Evolutionary conservation across 2,888 invertebrate genomes (phyloP).

Genomic region (Blera fallax): DNA sequence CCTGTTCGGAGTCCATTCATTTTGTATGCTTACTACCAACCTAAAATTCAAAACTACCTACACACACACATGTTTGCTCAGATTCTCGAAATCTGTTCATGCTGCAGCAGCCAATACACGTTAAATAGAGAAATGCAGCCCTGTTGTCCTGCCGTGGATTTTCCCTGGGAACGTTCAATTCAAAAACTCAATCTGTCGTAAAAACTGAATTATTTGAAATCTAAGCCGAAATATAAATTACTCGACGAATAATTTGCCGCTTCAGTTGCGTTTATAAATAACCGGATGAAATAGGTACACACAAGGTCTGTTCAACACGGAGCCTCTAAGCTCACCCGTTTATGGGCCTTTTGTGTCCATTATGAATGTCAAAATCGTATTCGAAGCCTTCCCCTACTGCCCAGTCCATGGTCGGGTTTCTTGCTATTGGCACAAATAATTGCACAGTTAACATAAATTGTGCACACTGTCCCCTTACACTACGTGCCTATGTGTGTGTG

Average conservation of each 20-base stretch:
- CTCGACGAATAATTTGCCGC: constrained; percentile 67
- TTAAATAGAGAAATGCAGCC: background rate
- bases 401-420: constrained; percentile 10
- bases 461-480: background rate
- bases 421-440: constrained; percentile 57
- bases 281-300: constrained; percentile 54
- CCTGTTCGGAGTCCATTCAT: background rate
- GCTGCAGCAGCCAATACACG: background rate
- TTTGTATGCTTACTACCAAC: background rate
- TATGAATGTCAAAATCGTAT: constrained; percentile 47
- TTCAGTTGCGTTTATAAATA: constrained; percentile 69
- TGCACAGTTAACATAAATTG: constrained; percentile 65
- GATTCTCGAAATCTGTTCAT: background rate
- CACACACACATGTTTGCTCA: background rate
- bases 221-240: constrained; percentile 67
- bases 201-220: constrained; percentile 68
- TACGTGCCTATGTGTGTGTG: background rate
- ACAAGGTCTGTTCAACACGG: background rate
- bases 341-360: constrained; percentile 45
- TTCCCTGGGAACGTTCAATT: constrained; percentile 9
- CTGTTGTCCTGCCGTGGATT: background rate
- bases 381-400: background rate
- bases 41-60: background rate
- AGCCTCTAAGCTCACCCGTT: background rate
- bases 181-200: constrained; percentile 64